Evolutionary conservation across 2,888 invertebrate species (phyloP), one percentile per base, ranked within the genome.

Genomic region (Aspidiotus rigidus): DNA sequence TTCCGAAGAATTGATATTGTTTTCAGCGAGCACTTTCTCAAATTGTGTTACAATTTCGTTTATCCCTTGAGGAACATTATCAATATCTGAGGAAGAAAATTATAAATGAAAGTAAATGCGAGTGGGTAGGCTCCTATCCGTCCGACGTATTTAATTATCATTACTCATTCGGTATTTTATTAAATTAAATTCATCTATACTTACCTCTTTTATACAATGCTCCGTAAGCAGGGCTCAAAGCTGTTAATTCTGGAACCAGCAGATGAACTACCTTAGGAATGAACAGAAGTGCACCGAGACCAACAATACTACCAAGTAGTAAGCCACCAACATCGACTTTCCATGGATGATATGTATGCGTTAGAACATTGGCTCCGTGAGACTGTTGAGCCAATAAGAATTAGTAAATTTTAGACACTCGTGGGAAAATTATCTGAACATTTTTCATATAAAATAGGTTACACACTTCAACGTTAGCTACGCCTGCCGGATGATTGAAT

Each of bases 251-350:
- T 9, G 86, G 85, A 0, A 86, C 85, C 70, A 91, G 82, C 0
- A 87, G 83, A 71, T 87, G 84, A 3, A 90, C 83, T 55, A 91
- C 77, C 78, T 91, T 91, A 0, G 91, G 91, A 62, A 90, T 81
- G 3, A 91, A 84, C 16, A 91, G 80, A 70, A 91, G 85, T 1
- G 89, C 89, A 13, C 90, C 90, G 63, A 91, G 84, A 0, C 91
- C 91, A 60, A 91, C 81, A 2, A 90, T 82, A 2, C 90, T 89
- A 0, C 91, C 91, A 39, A 91, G 79, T 8, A 90, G 83, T 9
- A 91, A 85, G 0, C 90, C 91, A 7, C 90, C 91, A 0, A 91
- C 80, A 75, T 91, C 91, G 64, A 91, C 84, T 79, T 89, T 90
- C 71, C 88, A 81, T 0, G 90, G 89, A 2, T 69, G 63, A 13